Percentiles rank a stretch among this genome's conserved stretches.
Evolutionary conservation across 1,140 invertebrate species (phyloP).

Genomic region (Anastrepha ludens): DNA sequence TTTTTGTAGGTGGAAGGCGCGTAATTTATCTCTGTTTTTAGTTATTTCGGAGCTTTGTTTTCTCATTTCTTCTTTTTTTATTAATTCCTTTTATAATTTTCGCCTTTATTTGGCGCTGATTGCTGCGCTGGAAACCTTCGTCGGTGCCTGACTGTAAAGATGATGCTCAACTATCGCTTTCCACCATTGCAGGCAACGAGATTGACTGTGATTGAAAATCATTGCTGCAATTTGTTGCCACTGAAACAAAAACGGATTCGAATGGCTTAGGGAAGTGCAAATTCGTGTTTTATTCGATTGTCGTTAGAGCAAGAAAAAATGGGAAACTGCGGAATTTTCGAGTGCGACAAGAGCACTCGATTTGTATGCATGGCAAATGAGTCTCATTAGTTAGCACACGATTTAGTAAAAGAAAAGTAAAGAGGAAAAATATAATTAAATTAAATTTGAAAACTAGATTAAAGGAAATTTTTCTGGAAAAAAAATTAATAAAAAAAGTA

Average conservation of each 20-base stretch:
- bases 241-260: not conserved
- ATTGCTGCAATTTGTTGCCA: not conserved
- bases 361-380: not conserved
- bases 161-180: not conserved
- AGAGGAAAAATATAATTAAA: too few species aligned
- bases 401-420: too few species aligned
- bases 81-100: not conserved
- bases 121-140: not conserved
- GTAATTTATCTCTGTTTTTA: not conserved
- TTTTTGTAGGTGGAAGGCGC: not conserved
- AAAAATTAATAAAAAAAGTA: too few species aligned
- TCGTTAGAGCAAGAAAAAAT: not conserved
- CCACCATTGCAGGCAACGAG: not conserved
- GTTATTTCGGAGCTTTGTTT: not conserved
- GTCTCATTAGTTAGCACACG: not conserved
- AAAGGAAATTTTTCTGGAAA: too few species aligned
- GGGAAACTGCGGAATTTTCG: not conserved
- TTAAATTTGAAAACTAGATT: too few species aligned
- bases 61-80: not conserved
- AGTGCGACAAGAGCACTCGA: not conserved
- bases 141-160: not conserved
- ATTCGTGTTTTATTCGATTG: slow-evolving; percentile 29
- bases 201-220: slow-evolving; percentile 21
- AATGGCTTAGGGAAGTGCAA: not conserved
- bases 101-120: not conserved